Conservation (phyloP, 2,888 invertebrate genomes). For the Dasypolia templi region DNA sequence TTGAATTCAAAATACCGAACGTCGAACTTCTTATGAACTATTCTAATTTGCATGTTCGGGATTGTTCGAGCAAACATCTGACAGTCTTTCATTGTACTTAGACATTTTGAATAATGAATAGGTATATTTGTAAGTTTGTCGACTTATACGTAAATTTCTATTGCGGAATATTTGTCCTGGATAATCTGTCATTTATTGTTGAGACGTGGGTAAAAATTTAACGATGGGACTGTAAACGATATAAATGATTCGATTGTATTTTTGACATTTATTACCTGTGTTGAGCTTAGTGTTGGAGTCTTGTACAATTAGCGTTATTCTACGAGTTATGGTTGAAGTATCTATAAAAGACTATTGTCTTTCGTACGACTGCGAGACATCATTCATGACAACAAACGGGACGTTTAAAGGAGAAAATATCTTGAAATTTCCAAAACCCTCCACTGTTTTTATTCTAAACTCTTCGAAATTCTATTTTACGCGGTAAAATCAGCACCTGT, state of each 20-base stretch:
- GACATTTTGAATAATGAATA: slow-evolving; percentile 33
- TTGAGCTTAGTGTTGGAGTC: background rate
- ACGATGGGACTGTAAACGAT: background rate
- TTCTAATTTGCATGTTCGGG: slow-evolving; percentile 77
- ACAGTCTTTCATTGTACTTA: slow-evolving; percentile 33
- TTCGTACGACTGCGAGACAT: background rate
- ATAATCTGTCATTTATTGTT: slow-evolving; percentile 20
- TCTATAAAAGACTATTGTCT: slow-evolving; percentile 10
- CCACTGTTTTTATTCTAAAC: background rate
- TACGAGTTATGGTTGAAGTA: background rate
- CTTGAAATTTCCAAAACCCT: background rate
- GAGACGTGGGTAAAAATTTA: background rate
- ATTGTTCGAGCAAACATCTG: slow-evolving; percentile 57
- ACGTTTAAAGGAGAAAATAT: background rate
- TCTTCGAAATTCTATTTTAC: slow-evolving; percentile 6
- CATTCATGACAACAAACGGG: background rate
- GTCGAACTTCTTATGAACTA: slow-evolving; percentile 71
- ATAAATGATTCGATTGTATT: slow-evolving; percentile 1
- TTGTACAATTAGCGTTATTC: slow-evolving; percentile 2
- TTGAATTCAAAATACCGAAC: slow-evolving; percentile 60
- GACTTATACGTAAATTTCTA: slow-evolving; percentile 2
- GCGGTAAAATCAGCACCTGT: slow-evolving; percentile 52
- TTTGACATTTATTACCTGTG: slow-evolving; percentile 2
- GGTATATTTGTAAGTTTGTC: slow-evolving; percentile 15
- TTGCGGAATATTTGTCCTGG: background rate